These are phyloP conservation scores for Nothoprocta perdicaria DNA, from an alignment of 2,113 vertebrate species.

Conservation along the genomic window DNA sequence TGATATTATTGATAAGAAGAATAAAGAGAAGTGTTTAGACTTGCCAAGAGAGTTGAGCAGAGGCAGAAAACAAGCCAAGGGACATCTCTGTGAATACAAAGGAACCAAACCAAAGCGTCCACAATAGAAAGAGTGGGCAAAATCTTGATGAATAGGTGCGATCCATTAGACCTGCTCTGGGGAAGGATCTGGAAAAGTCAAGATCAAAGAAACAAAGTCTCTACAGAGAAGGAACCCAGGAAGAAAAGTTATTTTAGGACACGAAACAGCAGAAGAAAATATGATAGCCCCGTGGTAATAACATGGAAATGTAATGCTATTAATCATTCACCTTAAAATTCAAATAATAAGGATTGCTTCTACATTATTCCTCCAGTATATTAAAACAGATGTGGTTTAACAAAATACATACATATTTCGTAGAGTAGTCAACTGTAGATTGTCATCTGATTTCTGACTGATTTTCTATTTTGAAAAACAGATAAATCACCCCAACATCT, in stretches of 20 bases:
- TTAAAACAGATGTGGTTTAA: background rate
- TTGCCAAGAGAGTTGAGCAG: background rate
- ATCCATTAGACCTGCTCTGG: background rate
- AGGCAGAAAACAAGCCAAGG: background rate
- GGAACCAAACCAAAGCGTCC: background rate
- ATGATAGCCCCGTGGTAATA: background rate
- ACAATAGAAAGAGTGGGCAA: background rate
- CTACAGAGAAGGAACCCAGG: background rate
- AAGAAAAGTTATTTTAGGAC: background rate
- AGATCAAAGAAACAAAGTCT: background rate
- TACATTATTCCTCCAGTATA: background rate
- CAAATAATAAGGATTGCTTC: background rate
- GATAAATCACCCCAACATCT: background rate
- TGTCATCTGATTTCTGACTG: background rate
- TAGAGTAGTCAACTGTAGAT: background rate
- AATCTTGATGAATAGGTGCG: background rate
- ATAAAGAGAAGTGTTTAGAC: background rate
- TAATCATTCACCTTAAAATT: background rate
- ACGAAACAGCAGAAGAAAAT: background rate
- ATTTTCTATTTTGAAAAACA: background rate
- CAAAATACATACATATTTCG: background rate
- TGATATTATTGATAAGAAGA: background rate
- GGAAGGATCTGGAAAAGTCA: background rate
- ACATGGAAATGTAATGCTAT: fast-evolving
- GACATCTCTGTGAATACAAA: background rate